A percentile compares a stretch with the other conserved stretches of the same genome.
phyloP scores from a whole-genome alignment of 2,797 vertebrate genomes.

The Ispidina lecontei region DNA sequence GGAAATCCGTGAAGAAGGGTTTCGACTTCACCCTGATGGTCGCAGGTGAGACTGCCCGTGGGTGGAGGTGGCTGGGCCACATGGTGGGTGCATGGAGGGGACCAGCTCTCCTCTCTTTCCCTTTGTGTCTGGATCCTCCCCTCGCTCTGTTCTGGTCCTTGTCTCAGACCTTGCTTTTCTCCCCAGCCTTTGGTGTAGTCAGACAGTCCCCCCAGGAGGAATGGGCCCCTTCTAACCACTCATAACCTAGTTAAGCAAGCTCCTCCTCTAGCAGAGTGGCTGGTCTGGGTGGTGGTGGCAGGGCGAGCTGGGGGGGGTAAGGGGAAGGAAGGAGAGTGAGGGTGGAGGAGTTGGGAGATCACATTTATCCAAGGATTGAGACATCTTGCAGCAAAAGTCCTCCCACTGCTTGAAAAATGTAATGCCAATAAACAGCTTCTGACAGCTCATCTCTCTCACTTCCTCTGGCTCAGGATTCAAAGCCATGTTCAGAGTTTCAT shows the following conservation, averaged over 20 bases:
- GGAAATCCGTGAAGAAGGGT: conserved; percentile 96
- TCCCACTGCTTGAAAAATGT: not conserved
- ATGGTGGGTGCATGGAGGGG: rapidly evolving
- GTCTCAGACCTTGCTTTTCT: not conserved
- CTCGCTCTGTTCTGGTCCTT: not conserved
- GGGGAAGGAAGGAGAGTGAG: not conserved
- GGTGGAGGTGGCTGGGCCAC: not conserved
- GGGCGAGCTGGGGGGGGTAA: rapidly evolving
- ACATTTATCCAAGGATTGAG: not conserved
- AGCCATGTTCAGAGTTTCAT: conserved; percentile 24
- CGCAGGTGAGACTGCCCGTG: conserved; percentile 81
- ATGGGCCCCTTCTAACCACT: not conserved
- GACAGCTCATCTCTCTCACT: conserved; percentile 11
- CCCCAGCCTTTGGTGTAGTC: not conserved
- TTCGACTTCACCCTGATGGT: conserved; percentile 98
- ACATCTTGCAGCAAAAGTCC: not conserved
- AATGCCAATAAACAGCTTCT: not conserved
- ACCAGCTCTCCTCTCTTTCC: not conserved
- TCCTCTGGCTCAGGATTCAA: conserved; percentile 24
- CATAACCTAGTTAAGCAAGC: rapidly evolving
- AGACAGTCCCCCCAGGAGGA: not conserved
- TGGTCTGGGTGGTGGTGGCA: not conserved
- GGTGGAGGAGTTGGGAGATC: not conserved
- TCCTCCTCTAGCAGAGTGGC: not conserved
- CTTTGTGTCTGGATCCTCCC: not conserved